phyloP scores from a whole-genome alignment of 2,113 vertebrate species.

The Corvus moneduloides region DNA sequence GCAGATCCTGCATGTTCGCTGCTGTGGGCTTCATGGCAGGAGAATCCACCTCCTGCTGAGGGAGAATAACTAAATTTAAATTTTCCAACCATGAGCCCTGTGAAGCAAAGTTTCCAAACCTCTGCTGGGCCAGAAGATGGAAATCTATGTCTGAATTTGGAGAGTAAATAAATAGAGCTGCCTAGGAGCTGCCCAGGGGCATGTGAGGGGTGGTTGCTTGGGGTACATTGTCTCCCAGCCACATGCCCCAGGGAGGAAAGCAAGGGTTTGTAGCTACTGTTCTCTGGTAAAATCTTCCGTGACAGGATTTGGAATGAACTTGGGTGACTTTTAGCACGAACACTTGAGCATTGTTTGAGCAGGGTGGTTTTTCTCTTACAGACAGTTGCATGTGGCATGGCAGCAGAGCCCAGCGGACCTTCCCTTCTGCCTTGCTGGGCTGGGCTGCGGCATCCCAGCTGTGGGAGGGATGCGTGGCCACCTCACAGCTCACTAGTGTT shows the following conservation, averaged over 20 bases:
- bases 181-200: not conserved
- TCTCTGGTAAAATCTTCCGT: not conserved
- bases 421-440: not conserved
- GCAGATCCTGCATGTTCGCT: not conserved
- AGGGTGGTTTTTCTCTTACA: not conserved
- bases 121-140: slow-evolving; percentile 31
- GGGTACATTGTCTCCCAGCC: not conserved
- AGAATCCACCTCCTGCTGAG: slow-evolving; percentile 59
- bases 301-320: not conserved
- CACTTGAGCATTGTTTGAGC: not conserved
- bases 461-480: rapidly evolving
- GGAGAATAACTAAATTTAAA: slow-evolving; percentile 66
- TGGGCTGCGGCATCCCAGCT: not conserved
- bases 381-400: not conserved
- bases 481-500: rapidly evolving
- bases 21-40: slow-evolving; percentile 21
- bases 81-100: slow-evolving; percentile 39
- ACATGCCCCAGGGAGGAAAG: not conserved
- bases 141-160: slow-evolving; percentile 35
- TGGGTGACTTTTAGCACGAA: not conserved
- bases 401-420: rapidly evolving
- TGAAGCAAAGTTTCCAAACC: slow-evolving; percentile 59
- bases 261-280: not conserved
- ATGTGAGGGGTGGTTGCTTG: not conserved
- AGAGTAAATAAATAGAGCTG: slow-evolving; percentile 38